Base-by-base conservation (phyloP, 1,140 invertebrate species). In the Eumaeus atala region DNA sequence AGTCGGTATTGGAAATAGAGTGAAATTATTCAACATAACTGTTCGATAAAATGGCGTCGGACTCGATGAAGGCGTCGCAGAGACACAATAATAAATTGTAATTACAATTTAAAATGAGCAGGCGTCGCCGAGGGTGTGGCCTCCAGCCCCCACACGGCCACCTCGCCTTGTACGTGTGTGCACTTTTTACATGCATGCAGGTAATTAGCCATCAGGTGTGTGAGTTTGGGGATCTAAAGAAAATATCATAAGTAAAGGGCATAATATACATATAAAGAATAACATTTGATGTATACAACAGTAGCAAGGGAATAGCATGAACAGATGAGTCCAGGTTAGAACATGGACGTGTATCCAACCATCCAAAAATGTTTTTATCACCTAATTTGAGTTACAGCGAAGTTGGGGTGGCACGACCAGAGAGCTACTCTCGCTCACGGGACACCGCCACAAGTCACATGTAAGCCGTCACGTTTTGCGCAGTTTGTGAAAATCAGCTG, bases 51-150 rank as follows among this genome's bases (percentile, higher is more conserved):
- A 86, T 86, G 82, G 82, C 82, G 79, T 70, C 75, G 72, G 72
- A 58, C 62, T 62, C 74, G 67, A 72, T 62, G 79, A 84, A 86
- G 80, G 82, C 82, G 80, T 76, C 77, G 81, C 76, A 84, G 81
- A 86, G 82, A 86, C 70, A 79, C 83, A 86, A 86, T 84, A 86
- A 86, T 86, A 82, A 86, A 86, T 84, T 82, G 83, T 84, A 86
- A 86, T 86, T 86, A 86, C 83, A 86, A 86, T 86, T 86, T 86
- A 84, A 86, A 86, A 86, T 86, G 83, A 86, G 83, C 83, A 77
- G 83, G 80, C 80, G 83, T 77, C 77, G 77, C 68, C 67, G 78
- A 61, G 77, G 82, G 80, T 70, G 80, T 74, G 80, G 80, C 78
- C 68, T 84, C 66, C 58, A 62, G 63, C 70, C 73, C 72, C 76